phyloP scores from a whole-genome alignment of 2,113 vertebrate genomes.

The Thinocorus orbignyianus region DNA sequence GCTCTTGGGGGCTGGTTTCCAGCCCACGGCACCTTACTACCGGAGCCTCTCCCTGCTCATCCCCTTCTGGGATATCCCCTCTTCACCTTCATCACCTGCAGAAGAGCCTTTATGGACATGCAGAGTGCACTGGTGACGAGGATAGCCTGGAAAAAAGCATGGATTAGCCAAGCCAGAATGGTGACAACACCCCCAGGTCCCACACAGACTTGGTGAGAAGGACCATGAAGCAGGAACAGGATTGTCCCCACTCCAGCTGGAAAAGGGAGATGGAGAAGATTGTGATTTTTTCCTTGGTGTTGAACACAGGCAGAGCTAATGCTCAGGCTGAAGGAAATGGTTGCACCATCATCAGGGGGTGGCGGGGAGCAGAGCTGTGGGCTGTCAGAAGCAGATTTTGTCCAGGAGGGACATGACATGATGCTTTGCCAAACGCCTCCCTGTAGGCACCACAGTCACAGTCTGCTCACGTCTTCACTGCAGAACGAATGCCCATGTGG shows the following conservation, averaged over 20 bases:
- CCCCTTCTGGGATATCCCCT: background rate
- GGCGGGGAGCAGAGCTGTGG: background rate
- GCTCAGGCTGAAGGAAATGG: background rate
- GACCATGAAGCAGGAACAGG: background rate
- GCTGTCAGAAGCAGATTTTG: background rate
- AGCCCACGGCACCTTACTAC: background rate
- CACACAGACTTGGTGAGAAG: background rate
- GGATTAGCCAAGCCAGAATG: background rate
- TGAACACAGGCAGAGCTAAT: background rate
- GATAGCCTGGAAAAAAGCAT: background rate
- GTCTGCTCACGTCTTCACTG: background rate
- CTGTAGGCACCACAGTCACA: rapidly evolving
- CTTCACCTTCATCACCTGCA: background rate
- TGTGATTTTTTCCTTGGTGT: background rate
- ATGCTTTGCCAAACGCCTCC: background rate
- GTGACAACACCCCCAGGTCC: background rate
- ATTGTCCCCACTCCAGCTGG: background rate
- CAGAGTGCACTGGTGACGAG: background rate
- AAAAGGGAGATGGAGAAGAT: background rate
- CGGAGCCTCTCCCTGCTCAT: background rate
- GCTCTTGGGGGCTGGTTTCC: background rate
- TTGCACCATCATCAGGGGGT: rapidly evolving
- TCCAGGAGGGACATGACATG: background rate
- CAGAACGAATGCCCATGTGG: background rate
- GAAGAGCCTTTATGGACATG: background rate